phyloP scores from a whole-genome alignment of 2,888 invertebrate species.

The Bibio marci region DNA sequence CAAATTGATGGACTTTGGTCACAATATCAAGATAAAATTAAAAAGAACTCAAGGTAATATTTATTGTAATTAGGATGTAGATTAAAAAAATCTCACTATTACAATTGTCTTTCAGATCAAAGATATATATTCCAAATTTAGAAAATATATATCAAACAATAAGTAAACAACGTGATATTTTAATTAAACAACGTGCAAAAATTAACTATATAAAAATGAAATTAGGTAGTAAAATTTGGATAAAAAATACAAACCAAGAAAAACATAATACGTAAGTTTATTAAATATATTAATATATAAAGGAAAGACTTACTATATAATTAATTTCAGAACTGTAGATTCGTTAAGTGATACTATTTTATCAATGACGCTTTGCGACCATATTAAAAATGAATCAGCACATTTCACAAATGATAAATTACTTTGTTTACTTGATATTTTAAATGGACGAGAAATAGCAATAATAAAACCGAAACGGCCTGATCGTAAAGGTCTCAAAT shows the following conservation, averaged over 20 bases:
- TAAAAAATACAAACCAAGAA: neutral
- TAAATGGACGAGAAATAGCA: conserved; percentile 16
- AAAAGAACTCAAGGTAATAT: conserved; percentile 22
- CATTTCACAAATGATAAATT: conserved; percentile 19
- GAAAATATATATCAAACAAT: conserved; percentile 67
- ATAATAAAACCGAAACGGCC: conserved; percentile 25
- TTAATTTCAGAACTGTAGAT: conserved; percentile 14
- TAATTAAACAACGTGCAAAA: conserved; percentile 38
- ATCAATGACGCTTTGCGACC: conserved; percentile 22
- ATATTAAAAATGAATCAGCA: conserved; percentile 18
- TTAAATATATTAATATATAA: neutral
- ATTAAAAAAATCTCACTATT: neutral
- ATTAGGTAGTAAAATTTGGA: conserved; percentile 16
- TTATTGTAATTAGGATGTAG: no score
- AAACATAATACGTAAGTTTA: conserved; percentile 7
- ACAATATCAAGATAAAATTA: conserved; percentile 36
- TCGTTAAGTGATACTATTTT: conserved; percentile 26
- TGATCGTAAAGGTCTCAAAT: conserved; percentile 23
- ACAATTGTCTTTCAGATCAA: neutral
- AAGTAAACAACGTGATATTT: conserved; percentile 52
- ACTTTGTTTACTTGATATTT: conserved; percentile 16
- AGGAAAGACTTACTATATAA: neutral
- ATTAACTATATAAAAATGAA: conserved; percentile 26
- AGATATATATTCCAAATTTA: conserved; percentile 47
- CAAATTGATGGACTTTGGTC: conserved; percentile 65